These are phyloP conservation scores for Catalaphyllia jardinei DNA, from an alignment of 64 coral and sea anemone species.

Conservation along the genomic window DNA sequence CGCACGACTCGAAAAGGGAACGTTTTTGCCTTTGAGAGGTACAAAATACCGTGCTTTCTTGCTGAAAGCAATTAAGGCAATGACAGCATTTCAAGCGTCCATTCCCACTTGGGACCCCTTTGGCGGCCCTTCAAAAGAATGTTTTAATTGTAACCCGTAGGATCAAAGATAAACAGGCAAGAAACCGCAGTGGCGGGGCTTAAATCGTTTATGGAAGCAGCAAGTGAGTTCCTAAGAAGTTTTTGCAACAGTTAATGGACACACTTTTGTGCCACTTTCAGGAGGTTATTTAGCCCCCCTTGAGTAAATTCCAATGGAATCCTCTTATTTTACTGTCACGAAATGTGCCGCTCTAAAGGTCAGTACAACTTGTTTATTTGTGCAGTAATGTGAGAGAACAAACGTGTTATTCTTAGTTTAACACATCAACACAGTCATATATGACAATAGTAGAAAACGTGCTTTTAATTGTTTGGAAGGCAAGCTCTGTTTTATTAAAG, in stretches of 20 bases:
- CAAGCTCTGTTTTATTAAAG: not conserved
- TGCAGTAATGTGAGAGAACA: slow-evolving; percentile 5
- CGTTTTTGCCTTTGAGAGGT: not conserved
- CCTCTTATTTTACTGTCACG: slow-evolving; percentile 20
- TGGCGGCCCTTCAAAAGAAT: slow-evolving; percentile 27
- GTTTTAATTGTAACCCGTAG: slow-evolving; percentile 11
- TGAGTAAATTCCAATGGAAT: slow-evolving; percentile 6
- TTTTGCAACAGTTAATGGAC: not conserved
- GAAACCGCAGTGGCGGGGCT: not conserved
- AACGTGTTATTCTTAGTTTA: not conserved
- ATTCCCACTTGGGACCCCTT: slow-evolving; percentile 27
- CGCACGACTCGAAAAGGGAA: not conserved
- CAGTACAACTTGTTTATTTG: slow-evolving; percentile 6
- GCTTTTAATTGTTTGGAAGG: not conserved
- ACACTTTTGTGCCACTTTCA: not conserved
- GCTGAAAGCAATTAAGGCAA: slow-evolving; percentile 12
- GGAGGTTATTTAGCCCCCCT: not conserved
- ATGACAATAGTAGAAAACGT: not conserved
- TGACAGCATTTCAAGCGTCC: not conserved
- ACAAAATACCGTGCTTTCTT: not conserved
- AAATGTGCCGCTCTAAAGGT: slow-evolving; percentile 5
- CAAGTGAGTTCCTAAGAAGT: not conserved
- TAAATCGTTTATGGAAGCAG: slow-evolving; percentile 2
- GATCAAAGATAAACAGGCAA: slow-evolving; percentile 28
- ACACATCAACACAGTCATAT: not conserved